These are phyloP conservation scores for Catharus fuscescens DNA, from an alignment of 2,113 vertebrate species.

Conservation along the genomic window DNA sequence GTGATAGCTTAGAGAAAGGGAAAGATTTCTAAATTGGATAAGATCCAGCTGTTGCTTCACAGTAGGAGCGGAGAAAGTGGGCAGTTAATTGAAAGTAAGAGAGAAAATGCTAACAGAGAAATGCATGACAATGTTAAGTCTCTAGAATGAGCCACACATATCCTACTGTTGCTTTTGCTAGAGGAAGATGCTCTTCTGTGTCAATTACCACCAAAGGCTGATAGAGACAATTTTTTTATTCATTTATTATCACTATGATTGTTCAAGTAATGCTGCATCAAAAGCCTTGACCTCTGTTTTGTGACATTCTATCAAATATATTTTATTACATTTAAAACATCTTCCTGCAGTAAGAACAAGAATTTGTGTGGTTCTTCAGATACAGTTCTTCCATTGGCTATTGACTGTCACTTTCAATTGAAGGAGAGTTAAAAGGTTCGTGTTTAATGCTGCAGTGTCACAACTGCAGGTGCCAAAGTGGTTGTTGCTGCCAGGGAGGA, in stretches of 20 bases:
- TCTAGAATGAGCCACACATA: background rate
- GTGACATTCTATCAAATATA: background rate
- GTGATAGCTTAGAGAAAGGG: background rate
- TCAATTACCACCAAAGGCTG: background rate
- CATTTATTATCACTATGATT: background rate
- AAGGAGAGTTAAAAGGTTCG: background rate
- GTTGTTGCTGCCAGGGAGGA: background rate
- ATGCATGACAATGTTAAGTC: background rate
- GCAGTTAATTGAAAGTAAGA: background rate
- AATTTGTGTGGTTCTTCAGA: background rate
- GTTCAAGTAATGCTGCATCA: background rate
- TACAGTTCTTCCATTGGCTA: background rate
- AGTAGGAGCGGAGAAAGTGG: background rate
- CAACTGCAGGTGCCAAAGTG: background rate
- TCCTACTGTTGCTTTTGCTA: background rate
- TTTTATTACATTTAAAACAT: background rate
- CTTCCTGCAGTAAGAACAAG: background rate
- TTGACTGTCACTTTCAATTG: background rate
- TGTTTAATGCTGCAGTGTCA: background rate
- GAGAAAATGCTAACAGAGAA: background rate
- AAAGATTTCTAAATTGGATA: background rate
- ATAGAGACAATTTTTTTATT: background rate
- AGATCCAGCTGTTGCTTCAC: background rate
- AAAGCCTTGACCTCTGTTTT: background rate
- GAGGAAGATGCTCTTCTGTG: background rate